Base-by-base conservation (phyloP, 2,888 invertebrate species). In the Drosophila barbarae region DNA sequence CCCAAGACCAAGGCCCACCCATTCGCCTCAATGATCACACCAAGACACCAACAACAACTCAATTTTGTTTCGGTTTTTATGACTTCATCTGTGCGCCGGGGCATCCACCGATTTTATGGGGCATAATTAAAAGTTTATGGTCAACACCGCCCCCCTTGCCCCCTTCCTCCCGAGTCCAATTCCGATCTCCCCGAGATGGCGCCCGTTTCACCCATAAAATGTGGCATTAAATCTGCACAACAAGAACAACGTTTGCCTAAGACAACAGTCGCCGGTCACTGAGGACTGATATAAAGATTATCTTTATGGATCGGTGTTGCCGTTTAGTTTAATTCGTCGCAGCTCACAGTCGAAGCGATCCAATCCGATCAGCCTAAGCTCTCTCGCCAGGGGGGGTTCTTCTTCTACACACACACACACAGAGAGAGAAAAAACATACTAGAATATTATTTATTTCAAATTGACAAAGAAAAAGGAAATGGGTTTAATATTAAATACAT, bases 81-180 rank as follows among this genome's bases (percentile, higher is more conserved):
- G 84, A 36, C 84, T 85, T 85, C 50, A 85, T 78, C 83, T 77
- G 58, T 52, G 28, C 21, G 15, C 13, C 44, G 8, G 34, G 26
- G 41, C 28, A 34, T 35, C 38, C 42, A 58, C 36, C 18, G 69
- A 69, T 49, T 69, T 64, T 68, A 68, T 71, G 64, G 38, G 51
- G 47, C 64, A 72, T 77, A 77, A 85, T 79, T 80, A 79, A 85
- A 85, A 61, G 66, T 79, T 85, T 84, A 79, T 77, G 73, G 76
- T 44, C 42, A 42, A 26, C 42, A 23, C 26, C 26, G 42, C 15
- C 42, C 46, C 39, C 41, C 18, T 18, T 1, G 18, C 26, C 10
- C 15, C 15, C 42, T 42, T 34, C 44, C 26, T 18, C 15, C 28
- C 15, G 28, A 10, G 10, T 4, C 36, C n/a, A 10, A 32, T 12